These are phyloP conservation scores for Medauroidea extradentata DNA, from an alignment of 1,140 invertebrate genomes.

Conservation along the genomic window DNA sequence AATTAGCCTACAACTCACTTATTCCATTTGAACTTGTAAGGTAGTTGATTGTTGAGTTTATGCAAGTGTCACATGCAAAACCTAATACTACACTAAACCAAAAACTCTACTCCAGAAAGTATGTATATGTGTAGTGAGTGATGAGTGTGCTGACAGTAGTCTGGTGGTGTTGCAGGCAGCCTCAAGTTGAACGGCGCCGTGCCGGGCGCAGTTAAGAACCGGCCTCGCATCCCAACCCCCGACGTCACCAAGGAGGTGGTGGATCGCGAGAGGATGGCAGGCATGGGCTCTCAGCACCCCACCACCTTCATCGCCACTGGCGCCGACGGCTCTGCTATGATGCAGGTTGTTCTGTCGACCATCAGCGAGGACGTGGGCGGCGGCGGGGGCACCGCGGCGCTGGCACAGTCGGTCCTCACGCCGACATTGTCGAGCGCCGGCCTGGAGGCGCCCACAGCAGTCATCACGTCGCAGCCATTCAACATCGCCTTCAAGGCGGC, in stretches of 20 bases:
- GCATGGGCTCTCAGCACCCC: constrained; percentile 22
- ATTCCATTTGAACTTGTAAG: no score
- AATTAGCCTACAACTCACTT: no score
- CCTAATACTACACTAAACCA: no score
- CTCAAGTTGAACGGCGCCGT: constrained; percentile 64
- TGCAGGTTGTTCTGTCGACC: constrained; percentile 35
- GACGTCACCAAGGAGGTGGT: constrained; percentile 74
- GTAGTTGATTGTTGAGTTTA: no score
- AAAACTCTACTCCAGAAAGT: no score
- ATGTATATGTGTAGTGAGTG: no score
- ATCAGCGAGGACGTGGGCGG: constrained; percentile 31
- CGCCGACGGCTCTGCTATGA: constrained; percentile 39
- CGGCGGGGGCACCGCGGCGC: constrained; percentile 59
- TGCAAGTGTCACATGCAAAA: no score
- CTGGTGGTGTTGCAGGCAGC: constrained; percentile 48
- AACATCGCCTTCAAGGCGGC: constrained; percentile 42
- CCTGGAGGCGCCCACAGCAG: constrained; percentile 44
- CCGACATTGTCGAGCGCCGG: constrained; percentile 52
- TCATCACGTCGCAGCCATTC: background rate
- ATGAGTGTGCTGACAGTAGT: no score
- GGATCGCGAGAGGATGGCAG: constrained; percentile 61
- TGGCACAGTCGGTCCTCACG: constrained; percentile 65
- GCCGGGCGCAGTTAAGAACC: constrained; percentile 62
- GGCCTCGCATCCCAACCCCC: constrained; percentile 79
- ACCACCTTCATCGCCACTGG: background rate